Conservation (phyloP, 2,113 vertebrate genomes). For the Microtus richardsoni region DNA sequence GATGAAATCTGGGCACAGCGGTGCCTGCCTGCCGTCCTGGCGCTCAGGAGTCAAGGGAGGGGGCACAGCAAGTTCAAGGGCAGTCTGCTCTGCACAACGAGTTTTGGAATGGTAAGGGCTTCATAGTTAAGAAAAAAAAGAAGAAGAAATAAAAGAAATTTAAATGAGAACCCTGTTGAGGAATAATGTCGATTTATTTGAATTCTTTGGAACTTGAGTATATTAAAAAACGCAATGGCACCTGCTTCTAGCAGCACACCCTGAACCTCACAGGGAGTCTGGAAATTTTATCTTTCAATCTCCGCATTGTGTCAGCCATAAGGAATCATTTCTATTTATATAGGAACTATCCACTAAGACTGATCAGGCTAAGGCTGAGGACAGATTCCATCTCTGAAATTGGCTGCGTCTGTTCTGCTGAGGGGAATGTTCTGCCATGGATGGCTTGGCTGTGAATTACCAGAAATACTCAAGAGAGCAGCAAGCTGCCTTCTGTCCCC, state of each 20-base stretch:
- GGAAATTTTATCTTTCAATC: constrained; percentile 39
- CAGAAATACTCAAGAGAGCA: constrained; percentile 65
- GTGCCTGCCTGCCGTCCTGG: neutral
- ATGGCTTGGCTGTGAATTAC: constrained; percentile 51
- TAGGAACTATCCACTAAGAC: constrained; percentile 34
- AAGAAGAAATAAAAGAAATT: constrained; percentile 4
- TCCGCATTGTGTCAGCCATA: neutral
- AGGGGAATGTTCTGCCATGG: constrained; percentile 54
- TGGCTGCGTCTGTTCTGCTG: constrained; percentile 54
- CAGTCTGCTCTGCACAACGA: neutral
- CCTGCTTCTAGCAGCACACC: neutral
- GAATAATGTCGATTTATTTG: constrained; percentile 5
- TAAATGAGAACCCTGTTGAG: neutral
- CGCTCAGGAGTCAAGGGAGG: neutral
- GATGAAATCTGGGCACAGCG: neutral
- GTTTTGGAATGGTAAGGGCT: neutral
- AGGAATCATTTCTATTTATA: constrained; percentile 53
- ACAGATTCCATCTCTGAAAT: constrained; percentile 47
- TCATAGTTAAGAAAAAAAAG: neutral
- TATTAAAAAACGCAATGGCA: neutral
- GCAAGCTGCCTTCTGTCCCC: constrained; percentile 47
- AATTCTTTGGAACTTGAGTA: constrained; percentile 21
- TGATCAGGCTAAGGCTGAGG: constrained; percentile 31
- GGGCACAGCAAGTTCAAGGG: neutral
- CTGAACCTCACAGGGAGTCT: constrained; percentile 17